phyloP scores from a whole-genome alignment of 2,113 vertebrate species.

The Bubo bubo region DNA sequence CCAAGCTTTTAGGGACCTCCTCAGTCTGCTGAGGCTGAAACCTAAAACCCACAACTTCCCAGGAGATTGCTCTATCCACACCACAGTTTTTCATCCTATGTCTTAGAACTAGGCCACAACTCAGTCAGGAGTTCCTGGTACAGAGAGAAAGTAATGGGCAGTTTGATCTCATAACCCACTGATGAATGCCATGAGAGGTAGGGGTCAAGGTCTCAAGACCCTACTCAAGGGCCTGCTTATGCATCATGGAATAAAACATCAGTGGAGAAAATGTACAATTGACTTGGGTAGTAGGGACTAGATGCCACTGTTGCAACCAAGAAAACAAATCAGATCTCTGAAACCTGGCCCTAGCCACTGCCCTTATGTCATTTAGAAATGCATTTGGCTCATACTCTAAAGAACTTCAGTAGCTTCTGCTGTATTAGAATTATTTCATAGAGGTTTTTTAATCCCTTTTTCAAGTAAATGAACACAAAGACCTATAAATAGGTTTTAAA shows the following conservation, averaged over 20 bases:
- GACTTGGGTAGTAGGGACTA: background rate
- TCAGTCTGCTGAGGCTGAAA: background rate
- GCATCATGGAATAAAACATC: background rate
- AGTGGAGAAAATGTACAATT: background rate
- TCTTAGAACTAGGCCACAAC: background rate
- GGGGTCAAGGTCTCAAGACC: background rate
- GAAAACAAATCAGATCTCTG: background rate
- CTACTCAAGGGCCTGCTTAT: background rate
- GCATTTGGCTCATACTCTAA: background rate
- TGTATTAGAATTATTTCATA: background rate
- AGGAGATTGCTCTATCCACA: background rate
- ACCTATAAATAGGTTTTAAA: constrained; percentile 66
- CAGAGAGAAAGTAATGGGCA: background rate
- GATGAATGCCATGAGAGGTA: background rate
- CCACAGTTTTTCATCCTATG: background rate
- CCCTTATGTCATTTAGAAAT: background rate
- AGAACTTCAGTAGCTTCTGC: background rate
- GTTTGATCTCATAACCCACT: background rate
- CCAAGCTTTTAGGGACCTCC: background rate
- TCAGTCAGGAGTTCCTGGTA: background rate
- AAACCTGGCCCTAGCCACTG: background rate
- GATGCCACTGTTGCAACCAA: background rate
- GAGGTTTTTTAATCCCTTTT: constrained; percentile 37
- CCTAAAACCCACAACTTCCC: background rate
- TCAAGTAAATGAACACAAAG: constrained; percentile 58